phyloP scores from a whole-genome alignment of 2,113 vertebrate species.

The Colinus virginianus region DNA sequence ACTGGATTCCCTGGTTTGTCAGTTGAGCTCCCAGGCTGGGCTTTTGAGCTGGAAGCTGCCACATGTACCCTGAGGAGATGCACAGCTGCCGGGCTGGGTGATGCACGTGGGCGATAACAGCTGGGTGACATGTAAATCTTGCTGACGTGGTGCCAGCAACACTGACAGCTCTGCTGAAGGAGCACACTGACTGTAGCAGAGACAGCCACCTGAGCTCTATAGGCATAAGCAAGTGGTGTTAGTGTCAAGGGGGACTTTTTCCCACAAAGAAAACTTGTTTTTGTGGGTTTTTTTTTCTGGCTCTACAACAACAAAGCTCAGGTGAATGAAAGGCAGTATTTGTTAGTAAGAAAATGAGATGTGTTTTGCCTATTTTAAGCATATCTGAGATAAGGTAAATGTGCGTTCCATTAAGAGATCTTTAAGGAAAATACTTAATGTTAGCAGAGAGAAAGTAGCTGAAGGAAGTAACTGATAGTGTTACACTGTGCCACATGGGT shows the following conservation, averaged over 20 bases:
- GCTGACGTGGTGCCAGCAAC: background rate
- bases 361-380: background rate
- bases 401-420: background rate
- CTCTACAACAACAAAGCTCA: background rate
- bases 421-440: conserved; percentile 45
- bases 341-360: background rate
- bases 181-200: background rate
- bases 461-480: conserved; percentile 56
- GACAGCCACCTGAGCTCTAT: background rate
- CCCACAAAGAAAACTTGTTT: no score
- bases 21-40: background rate
- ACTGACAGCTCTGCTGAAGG: background rate
- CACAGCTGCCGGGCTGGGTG: background rate
- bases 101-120: no score
- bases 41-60: background rate
- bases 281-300: background rate
- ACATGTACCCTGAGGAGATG: background rate
- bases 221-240: background rate
- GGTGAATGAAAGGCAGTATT: background rate
- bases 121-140: fast-evolving
- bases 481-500: conserved; percentile 22
- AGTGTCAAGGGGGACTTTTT: background rate
- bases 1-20: background rate
- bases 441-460: background rate
- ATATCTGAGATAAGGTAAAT: background rate